Evolutionary conservation across 1,140 invertebrate species (phyloP).

Genomic region (Drosophila lacteicornis): DNA sequence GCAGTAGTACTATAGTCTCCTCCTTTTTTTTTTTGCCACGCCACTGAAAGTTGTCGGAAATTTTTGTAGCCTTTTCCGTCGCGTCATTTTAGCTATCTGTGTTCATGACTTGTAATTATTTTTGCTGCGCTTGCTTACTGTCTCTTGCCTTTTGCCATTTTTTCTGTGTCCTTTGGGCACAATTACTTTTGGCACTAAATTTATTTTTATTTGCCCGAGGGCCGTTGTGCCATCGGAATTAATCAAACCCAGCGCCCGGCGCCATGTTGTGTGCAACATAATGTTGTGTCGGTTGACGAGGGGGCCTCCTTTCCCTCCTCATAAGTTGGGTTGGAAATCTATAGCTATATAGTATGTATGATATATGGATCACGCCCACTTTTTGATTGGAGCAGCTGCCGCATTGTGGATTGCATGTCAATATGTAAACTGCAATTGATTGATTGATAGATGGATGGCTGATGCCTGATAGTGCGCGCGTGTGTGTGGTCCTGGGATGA

Average conservation of each 20-base stretch:
- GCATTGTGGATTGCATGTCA: constrained; percentile 49
- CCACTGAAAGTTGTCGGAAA: constrained; percentile 39
- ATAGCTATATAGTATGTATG: not conserved
- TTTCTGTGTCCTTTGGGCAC: constrained; percentile 63
- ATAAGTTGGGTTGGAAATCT: not conserved
- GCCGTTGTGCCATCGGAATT: constrained; percentile 55
- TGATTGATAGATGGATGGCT: constrained; percentile 50
- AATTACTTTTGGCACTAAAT: constrained; percentile 78
- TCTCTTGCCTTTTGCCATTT: constrained; percentile 4
- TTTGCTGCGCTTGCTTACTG: constrained; percentile 44
- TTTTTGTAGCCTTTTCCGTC: constrained; percentile 60
- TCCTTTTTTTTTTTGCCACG: not conserved
- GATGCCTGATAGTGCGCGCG: constrained; percentile 2
- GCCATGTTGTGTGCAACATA: constrained; percentile 37
- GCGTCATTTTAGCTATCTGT: constrained; percentile 69
- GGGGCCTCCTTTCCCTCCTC: not conserved
- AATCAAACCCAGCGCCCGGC: constrained; percentile 66
- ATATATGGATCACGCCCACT: constrained; percentile 21
- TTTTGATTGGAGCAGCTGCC: constrained; percentile 35
- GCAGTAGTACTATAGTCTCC: not conserved
- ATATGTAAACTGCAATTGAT: constrained; percentile 46
- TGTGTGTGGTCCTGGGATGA: constrained; percentile 13
- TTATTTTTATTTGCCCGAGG: constrained; percentile 57
- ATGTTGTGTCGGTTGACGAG: constrained; percentile 18
- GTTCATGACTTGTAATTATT: constrained; percentile 77